Evolutionary conservation across 2,113 vertebrate species (phyloP).

Genomic region (Ochotona curzoniae): DNA sequence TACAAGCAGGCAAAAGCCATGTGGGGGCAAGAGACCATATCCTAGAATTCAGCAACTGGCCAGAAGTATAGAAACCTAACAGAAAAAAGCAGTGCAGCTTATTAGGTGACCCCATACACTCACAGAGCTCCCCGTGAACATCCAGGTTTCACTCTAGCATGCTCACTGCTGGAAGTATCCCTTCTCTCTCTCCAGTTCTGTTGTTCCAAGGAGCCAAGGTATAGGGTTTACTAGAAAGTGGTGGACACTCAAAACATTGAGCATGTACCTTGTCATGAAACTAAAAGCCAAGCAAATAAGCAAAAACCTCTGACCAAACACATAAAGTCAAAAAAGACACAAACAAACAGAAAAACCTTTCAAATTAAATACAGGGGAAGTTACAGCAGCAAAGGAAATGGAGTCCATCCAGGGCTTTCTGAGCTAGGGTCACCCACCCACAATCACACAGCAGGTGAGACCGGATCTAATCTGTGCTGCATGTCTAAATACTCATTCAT

Average conservation of each 20-base stretch:
- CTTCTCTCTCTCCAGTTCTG: neutral
- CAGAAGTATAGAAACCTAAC: neutral
- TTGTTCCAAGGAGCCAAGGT: neutral
- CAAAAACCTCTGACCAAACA: neutral
- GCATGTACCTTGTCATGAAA: conserved; percentile 39
- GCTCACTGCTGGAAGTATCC: neutral
- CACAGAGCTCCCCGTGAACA: neutral
- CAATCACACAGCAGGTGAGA: neutral
- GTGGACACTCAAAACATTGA: neutral
- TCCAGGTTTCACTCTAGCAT: neutral
- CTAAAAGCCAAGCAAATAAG: conserved; percentile 34
- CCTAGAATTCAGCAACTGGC: neutral
- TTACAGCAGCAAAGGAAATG: neutral
- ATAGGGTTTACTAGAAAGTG: neutral
- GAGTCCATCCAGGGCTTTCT: neutral
- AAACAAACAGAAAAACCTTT: neutral
- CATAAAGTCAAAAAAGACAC: neutral
- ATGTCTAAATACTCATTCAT: neutral
- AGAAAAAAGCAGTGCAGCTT: neutral
- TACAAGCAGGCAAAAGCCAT: neutral
- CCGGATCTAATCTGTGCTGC: neutral
- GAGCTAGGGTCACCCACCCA: neutral
- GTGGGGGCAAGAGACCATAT: neutral
- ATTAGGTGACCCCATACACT: neutral
- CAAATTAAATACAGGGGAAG: neutral